These are phyloP conservation scores for Anhinga rufa DNA, from an alignment of 2,113 vertebrate genomes.

Conservation along the genomic window DNA sequence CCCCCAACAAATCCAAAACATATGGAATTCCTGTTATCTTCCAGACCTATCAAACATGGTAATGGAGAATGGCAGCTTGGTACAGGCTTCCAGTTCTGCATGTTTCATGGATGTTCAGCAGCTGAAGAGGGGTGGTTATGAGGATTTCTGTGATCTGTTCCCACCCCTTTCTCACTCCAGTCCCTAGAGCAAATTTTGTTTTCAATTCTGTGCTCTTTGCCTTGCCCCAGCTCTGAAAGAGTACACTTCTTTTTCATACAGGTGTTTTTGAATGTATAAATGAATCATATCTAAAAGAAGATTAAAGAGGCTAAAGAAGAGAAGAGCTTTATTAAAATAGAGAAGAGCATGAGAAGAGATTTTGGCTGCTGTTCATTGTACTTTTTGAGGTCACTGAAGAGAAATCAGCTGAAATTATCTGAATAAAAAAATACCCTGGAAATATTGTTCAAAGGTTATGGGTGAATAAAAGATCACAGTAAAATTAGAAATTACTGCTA, in stretches of 20 bases:
- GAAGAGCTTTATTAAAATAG: not conserved
- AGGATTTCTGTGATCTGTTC: not conserved
- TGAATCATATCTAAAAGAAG: not conserved
- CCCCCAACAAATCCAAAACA: not conserved
- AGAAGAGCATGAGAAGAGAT: not conserved
- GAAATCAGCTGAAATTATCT: not conserved
- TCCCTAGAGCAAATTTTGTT: not conserved
- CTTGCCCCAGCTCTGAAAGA: not conserved
- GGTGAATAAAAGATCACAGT: constrained; percentile 32
- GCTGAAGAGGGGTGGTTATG: not conserved
- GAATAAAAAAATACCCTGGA: not conserved
- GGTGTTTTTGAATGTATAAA: not conserved
- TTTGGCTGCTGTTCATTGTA: not conserved
- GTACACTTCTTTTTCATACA: not conserved
- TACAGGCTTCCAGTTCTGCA: not conserved
- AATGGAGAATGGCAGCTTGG: not conserved
- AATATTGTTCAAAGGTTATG: constrained; percentile 1
- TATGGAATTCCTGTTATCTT: not conserved
- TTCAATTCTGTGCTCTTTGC: not conserved
- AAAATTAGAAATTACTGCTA: constrained; percentile 33
- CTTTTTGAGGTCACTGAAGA: constrained; percentile 5
- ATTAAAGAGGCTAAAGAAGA: not conserved
- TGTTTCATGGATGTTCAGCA: not conserved
- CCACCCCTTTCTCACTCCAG: not conserved
- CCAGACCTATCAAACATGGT: not conserved